Conservation (phyloP, 2,797 vertebrate genomes). For the Arctocebus calabarensis region DNA sequence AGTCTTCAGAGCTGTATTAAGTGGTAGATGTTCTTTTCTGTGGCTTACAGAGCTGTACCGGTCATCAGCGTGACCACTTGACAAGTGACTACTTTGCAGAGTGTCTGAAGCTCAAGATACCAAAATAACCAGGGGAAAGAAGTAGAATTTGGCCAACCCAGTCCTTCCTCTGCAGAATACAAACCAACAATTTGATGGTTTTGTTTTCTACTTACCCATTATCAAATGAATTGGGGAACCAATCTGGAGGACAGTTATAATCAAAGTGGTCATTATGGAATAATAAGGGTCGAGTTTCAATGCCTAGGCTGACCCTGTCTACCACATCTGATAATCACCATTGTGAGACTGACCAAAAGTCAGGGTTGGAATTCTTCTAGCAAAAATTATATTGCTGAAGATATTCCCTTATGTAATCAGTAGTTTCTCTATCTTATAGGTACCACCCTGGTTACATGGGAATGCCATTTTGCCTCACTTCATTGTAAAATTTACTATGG, state of each 20-base stretch:
- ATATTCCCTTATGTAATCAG: background rate
- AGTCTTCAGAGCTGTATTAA: background rate
- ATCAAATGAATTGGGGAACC: background rate
- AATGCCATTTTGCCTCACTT: background rate
- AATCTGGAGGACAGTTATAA: background rate
- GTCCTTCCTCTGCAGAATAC: background rate
- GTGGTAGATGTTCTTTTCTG: background rate
- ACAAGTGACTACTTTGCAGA: background rate
- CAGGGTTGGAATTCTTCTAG: background rate
- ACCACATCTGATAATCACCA: background rate
- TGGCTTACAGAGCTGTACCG: background rate
- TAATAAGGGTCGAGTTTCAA: background rate
- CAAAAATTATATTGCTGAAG: background rate
- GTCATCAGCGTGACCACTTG: background rate
- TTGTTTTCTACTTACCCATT: background rate
- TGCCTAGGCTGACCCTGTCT: background rate
- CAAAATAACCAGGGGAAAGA: background rate
- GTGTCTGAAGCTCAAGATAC: background rate
- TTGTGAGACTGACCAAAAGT: conserved; percentile 1
- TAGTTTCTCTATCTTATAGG: background rate
- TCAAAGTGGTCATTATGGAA: background rate
- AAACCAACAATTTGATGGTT: background rate
- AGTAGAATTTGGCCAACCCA: background rate
- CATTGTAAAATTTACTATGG: background rate
- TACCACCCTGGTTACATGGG: background rate